phyloP scores from a whole-genome alignment of 2,797 vertebrate species.

The Monodelphis domestica region DNA sequence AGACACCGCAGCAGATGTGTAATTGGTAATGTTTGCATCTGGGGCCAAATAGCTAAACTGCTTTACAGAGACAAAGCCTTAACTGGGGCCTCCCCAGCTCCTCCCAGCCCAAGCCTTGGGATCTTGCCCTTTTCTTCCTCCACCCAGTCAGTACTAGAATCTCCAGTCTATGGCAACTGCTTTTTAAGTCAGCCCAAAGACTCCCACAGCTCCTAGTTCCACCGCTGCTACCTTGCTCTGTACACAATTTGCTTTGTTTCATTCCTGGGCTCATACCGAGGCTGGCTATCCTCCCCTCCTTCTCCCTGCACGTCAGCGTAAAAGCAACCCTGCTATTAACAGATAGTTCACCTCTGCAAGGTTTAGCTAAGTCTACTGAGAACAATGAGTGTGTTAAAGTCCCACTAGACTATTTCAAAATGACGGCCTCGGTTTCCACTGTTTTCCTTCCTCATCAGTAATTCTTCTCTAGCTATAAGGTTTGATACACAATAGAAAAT shows the following conservation, averaged over 20 bases:
- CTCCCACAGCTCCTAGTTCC: neutral
- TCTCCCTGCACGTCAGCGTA: neutral
- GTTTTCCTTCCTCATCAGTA: constrained; percentile 31
- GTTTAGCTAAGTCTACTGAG: neutral
- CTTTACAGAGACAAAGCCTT: neutral
- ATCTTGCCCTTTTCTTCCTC: neutral
- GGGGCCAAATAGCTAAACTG: neutral
- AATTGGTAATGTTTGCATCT: constrained; percentile 12
- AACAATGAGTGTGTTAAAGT: neutral
- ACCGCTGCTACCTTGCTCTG: neutral
- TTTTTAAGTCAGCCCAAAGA: neutral
- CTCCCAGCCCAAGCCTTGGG: neutral
- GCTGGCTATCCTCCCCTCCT: neutral
- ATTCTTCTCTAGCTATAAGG: constrained; percentile 28
- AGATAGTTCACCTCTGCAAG: constrained; percentile 23
- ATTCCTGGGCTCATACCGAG: neutral
- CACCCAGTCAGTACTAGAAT: neutral
- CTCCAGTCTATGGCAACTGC: neutral
- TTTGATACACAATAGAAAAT: neutral
- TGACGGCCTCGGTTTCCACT: neutral
- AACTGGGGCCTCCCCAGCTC: neutral
- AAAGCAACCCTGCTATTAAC: constrained; percentile 11
- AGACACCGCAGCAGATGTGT: neutral
- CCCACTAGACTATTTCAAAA: constrained; percentile 29
- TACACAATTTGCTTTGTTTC: neutral